Conservation (phyloP, 1,140 invertebrate species). For the Drosophila lini region DNA sequence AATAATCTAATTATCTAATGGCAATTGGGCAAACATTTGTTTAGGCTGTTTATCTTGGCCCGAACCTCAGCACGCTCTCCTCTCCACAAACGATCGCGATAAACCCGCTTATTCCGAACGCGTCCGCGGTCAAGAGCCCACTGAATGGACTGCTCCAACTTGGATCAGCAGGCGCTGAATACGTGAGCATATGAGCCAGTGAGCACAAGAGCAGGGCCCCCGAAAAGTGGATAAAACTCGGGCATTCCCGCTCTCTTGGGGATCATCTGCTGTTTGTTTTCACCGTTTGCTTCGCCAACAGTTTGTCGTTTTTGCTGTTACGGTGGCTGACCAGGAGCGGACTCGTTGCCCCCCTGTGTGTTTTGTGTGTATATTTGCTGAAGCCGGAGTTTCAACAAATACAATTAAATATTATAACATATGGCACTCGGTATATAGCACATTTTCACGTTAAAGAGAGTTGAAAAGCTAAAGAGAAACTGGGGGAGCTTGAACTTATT, state of each 20-base stretch:
- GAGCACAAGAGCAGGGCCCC: not conserved
- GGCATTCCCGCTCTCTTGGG: constrained; percentile 26
- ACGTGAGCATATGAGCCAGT: not conserved
- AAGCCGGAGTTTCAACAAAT: constrained; percentile 2
- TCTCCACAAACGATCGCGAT: constrained; percentile 12
- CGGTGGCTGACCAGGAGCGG: constrained; percentile 26
- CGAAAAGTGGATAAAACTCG: constrained; percentile 3
- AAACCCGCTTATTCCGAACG: constrained; percentile 25
- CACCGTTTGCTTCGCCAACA: constrained; percentile 30
- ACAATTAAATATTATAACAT: constrained; percentile 38
- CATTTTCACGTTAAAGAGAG: not conserved
- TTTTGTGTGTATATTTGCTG: not conserved
- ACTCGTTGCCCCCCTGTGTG: constrained; percentile 13
- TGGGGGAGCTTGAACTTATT: too few relatives aligned
- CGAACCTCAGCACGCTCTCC: constrained; percentile 16
- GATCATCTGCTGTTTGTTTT: constrained; percentile 61
- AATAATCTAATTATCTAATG: constrained; percentile 55
- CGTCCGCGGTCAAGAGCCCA: constrained; percentile 17
- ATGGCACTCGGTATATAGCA: constrained; percentile 12
- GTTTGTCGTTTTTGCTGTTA: constrained; percentile 1
- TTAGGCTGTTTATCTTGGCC: constrained; percentile 17
- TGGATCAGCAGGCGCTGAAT: constrained; percentile 39
- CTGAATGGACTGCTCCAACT: constrained; percentile 32
- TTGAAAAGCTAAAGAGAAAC: not conserved
- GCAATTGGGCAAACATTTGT: constrained; percentile 50